A percentile compares a stretch with the other conserved stretches of the same genome.
Conservation (phyloP, 64 coral and sea anemone species). For the Montipora cactus region DNA sequence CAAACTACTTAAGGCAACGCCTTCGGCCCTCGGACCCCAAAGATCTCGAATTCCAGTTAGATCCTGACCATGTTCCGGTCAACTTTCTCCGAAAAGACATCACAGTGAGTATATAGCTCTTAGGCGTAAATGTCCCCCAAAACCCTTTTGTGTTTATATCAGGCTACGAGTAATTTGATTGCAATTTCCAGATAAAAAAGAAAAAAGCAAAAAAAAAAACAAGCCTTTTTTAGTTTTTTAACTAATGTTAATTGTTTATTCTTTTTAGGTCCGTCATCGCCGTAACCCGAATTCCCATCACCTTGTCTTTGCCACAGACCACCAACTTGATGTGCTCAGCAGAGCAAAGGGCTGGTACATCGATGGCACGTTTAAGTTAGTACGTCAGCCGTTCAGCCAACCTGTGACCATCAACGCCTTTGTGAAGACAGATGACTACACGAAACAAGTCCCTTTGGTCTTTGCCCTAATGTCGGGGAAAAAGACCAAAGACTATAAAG, state of each 20-base stretch:
- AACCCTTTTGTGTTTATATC: background rate
- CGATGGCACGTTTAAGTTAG: background rate
- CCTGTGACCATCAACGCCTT: constrained; percentile 40
- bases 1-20: constrained; percentile 23
- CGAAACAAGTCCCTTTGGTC: constrained; percentile 55
- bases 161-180: background rate
- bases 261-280: background rate
- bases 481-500: constrained; percentile 30
- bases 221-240: background rate
- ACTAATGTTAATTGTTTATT: background rate
- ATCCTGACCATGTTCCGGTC: constrained; percentile 3
- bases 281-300: background rate
- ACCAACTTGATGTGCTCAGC: background rate
- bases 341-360: constrained; percentile 40
- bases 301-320: constrained; percentile 2
- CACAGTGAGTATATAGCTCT: constrained; percentile 1
- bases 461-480: constrained; percentile 34
- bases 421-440: background rate
- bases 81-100: constrained; percentile 28
- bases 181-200: too few relatives aligned
- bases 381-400: background rate
- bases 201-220: too few relatives aligned
- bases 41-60: constrained; percentile 5
- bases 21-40: constrained; percentile 33
- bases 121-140: background rate